Base-by-base conservation (phyloP, 2,888 invertebrate species). In the Deladenus siricidicola region DNA sequence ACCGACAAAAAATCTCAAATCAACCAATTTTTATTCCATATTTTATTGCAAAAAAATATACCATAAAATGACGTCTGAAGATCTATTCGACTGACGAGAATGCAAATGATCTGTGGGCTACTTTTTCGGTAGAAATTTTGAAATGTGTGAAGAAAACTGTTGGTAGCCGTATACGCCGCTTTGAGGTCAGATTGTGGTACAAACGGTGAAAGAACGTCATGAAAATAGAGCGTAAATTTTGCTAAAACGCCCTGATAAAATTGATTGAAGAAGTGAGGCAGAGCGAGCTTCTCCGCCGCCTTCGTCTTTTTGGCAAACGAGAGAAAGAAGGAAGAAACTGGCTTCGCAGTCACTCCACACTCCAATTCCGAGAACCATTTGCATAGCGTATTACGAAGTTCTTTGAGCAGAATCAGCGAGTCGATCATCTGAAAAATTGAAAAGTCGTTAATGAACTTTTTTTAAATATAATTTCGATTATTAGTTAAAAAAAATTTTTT, bases 161-260 rank as follows among this genome's bases (percentile, higher is more conserved):
- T 59, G 4, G 49, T 29, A 4, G 29, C 42, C 1, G 54, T 49
- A 24, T 53, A 44, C 19, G 56, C 39, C 39, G 58, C 48, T 54
- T 42, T 50, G 2, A 66, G 21, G 28, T 69, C 69, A 14, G 50
- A 55, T 1, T 43, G 34, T 21, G 60, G 44, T n/a, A 53, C 26
- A 48, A 45, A 64, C 10, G 58, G 26, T 4, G 49, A 47, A 21
- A 69, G 44, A 6, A 55, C 51, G 50, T 65, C 59, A 43, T 63
- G 58, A 42, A 65, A 67, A 43, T 69, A 69, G n/a, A 69, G 56
- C n/a, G 62, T 62, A 30, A 70, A 61, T 29, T 69, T 69, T 34
- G 69, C 66, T 39, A 70, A 51, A 29, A 69, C 26, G 8, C 56
- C 39, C 29, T 70, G 65, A 45, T 69, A 66, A 42, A 70, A 65